Evolutionary conservation across 2,888 invertebrate species (phyloP), one percentile per base, ranked within the genome.

Genomic region (Hypselothyrea guttata): DNA sequence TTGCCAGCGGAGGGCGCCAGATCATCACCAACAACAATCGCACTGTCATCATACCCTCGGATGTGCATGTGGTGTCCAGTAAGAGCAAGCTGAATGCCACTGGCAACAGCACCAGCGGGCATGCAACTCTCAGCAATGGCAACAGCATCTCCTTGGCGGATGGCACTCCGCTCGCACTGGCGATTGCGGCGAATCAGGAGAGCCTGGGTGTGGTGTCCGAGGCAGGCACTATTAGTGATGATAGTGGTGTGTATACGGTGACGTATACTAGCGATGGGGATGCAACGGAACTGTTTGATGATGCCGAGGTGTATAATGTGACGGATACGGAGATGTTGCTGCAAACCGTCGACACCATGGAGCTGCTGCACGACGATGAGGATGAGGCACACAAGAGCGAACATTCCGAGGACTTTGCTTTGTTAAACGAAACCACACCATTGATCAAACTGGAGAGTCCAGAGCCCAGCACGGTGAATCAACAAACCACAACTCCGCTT

Each of bases 221-320:
- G 13, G 9, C 68, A 0, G 22, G 44, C 0, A 11, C 49, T 5
- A 63, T 53, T 0, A 91, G 93, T 4, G 67, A 62, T 0, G 91
- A 92, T 4, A 93, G 93, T 47, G 91, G 91, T 46, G 91, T 92
- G 9, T 94, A 94, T 74, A 92, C 92, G 0, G 88, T 93, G 55
- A 91, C 92, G 35, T 94, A 87, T 65, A 89, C 90, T 85, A 91
- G 71, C 91, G 93, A 79, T 92, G 93, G 89, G 91, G 93, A 88
- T 91, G 62, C 73, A 1, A n/a, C 46, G 0, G 93, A 59, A 92
- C 93, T 82, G 87, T 90, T 90, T 34, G 87, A 87, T 40, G 88
- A 95, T 86, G 95, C 95, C 70, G 96, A 96, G 82, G 93, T 94
- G n/a, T 95, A 95, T 60, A 93, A 93, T 78, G 94, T 94, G 2